Percentiles rank a stretch among this genome's conserved stretches.
Conservation (phyloP, 2,888 invertebrate species). For the Caenorhabditis zanzibari region DNA sequence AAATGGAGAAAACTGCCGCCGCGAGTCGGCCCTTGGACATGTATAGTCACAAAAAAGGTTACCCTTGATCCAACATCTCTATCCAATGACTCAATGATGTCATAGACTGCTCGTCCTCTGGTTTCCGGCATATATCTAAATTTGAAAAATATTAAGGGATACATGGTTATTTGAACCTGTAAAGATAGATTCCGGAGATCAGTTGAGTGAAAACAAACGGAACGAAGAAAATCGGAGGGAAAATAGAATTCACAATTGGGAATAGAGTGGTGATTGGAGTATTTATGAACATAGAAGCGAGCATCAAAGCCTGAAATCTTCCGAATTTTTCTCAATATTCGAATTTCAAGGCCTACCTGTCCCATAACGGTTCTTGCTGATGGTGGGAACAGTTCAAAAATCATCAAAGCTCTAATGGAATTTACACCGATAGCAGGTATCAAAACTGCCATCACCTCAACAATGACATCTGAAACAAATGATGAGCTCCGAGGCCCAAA, state of each 20-base stretch:
- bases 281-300: slow-evolving; percentile 14
- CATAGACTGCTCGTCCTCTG: slow-evolving; percentile 58
- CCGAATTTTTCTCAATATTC: too few relatives aligned
- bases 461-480: slow-evolving; percentile 48
- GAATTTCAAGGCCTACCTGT: slow-evolving; percentile 52
- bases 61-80: slow-evolving; percentile 66
- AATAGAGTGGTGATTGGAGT: slow-evolving; percentile 51
- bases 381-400: slow-evolving; percentile 66
- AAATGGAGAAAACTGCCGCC: too few relatives aligned
- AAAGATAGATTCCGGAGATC: slow-evolving; percentile 27
- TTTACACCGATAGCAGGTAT: slow-evolving; percentile 49
- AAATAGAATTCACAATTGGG: slow-evolving; percentile 62
- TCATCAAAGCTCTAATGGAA: slow-evolving; percentile 47
- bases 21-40: too few relatives aligned
- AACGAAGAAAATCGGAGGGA: slow-evolving; percentile 63
- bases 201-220: slow-evolving; percentile 48
- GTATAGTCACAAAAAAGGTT: too few relatives aligned
- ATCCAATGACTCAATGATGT: slow-evolving; percentile 69
- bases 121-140: slow-evolving; percentile 69
- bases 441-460: slow-evolving; percentile 34
- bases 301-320: slow-evolving; percentile 52
- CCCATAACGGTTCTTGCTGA: slow-evolving; percentile 66
- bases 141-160: too few relatives aligned
- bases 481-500: too few relatives aligned
- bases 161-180: slow-evolving; percentile 27